phyloP scores from a whole-genome alignment of 1,140 invertebrate genomes.

The Drosophila sechellia region DNA sequence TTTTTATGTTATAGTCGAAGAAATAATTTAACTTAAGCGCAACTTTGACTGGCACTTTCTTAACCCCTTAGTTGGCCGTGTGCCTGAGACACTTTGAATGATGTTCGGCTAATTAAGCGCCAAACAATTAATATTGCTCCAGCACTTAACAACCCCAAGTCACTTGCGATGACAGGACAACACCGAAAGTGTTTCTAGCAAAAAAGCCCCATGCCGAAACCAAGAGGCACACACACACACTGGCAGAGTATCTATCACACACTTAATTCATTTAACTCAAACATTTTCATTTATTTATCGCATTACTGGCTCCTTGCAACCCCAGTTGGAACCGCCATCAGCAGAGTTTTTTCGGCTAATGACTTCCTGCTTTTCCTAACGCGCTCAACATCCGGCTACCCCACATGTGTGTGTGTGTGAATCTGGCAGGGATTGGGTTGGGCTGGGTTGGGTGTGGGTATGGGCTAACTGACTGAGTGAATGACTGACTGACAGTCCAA shows the following conservation, averaged over 20 bases:
- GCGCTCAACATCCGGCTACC: conserved; percentile 62
- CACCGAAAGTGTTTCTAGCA: conserved; percentile 81
- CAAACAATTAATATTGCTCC: conserved; percentile 48
- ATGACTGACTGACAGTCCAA: conserved; percentile 38
- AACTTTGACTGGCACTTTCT: conserved; percentile 14
- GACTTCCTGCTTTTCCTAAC: conserved; percentile 79
- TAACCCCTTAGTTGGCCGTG: conserved; percentile 45
- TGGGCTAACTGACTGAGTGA: conserved; percentile 26
- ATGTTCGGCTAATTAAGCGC: conserved; percentile 74
- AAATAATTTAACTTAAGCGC: conserved; percentile 2
- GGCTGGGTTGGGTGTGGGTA: neutral
- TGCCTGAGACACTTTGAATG: conserved; percentile 69
- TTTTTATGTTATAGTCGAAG: neutral
- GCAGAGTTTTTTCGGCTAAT: conserved; percentile 66
- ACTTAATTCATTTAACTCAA: conserved; percentile 83
- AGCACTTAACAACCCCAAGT: conserved; percentile 61
- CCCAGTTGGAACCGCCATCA: conserved; percentile 49
- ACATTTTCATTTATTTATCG: conserved; percentile 83
- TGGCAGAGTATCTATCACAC: conserved; percentile 70
- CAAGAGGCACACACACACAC: conserved; percentile 7
- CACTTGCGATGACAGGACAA: conserved; percentile 71
- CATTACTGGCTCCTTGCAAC: conserved; percentile 60
- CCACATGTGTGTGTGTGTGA: conserved; percentile 17
- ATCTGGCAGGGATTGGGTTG: conserved; percentile 12
- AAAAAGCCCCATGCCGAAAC: conserved; percentile 31